Conservation (phyloP, 1,140 invertebrate genomes). For the Rhopalosiphum maidis region DNA sequence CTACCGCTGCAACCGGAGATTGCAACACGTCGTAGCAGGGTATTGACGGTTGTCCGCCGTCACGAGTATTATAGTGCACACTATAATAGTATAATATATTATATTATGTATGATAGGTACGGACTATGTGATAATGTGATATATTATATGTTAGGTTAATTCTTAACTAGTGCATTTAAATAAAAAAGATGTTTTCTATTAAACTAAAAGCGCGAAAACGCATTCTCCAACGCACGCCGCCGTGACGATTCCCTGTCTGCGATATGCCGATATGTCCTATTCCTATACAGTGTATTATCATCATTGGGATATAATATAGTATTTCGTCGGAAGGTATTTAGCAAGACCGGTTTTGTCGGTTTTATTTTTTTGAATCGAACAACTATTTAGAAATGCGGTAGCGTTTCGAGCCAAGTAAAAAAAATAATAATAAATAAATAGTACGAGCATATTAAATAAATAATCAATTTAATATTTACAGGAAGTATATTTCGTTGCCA, state of each 20-base stretch:
- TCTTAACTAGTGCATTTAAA: background rate
- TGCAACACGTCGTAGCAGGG: background rate
- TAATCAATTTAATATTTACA: conserved; percentile 47
- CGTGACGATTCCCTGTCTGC: background rate
- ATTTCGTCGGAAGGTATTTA: conserved; percentile 25
- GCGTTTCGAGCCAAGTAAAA: conserved; percentile 11
- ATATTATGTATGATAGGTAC: background rate
- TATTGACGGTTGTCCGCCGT: background rate
- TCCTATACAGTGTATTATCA: background rate
- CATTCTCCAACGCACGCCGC: background rate
- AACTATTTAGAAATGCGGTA: conserved; percentile 55
- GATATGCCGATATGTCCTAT: background rate
- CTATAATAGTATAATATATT: background rate
- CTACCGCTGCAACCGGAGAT: background rate
- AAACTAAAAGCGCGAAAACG: background rate
- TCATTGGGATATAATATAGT: background rate
- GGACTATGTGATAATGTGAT: background rate
- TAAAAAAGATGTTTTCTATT: background rate
- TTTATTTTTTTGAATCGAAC: conserved; percentile 11
- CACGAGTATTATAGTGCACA: background rate
- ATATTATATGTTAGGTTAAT: background rate
- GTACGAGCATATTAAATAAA: conserved; percentile 26
- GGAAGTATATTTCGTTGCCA: conserved; percentile 48
- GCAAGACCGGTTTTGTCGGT: conserved; percentile 13
- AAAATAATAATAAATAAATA: background rate